Conservation (phyloP, 2,888 invertebrate species). For the Gymnocheta viridis region DNA sequence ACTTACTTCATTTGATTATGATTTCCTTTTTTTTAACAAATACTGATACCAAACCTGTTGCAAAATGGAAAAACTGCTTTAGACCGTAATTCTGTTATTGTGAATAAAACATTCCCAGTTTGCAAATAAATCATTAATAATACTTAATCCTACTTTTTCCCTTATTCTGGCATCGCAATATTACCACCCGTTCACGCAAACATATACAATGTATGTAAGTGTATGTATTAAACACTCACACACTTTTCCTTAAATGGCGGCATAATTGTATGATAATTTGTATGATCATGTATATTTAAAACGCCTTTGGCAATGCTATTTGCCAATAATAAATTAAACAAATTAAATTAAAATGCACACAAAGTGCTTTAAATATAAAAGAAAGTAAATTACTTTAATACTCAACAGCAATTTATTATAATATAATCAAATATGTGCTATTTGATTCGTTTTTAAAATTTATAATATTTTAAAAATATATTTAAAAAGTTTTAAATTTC, state of each 20-base stretch:
- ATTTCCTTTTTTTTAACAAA: too few species aligned
- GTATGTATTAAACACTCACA: too few species aligned
- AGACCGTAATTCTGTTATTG: too few species aligned
- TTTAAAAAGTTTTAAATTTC: too few species aligned
- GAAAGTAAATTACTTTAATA: background rate
- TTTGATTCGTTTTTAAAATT: background rate
- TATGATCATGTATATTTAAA: slow-evolving; percentile 23
- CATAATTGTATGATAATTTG: slow-evolving; percentile 40
- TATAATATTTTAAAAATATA: too few species aligned
- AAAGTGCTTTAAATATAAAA: slow-evolving; percentile 10
- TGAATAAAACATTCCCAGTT: too few species aligned
- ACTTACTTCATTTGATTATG: too few species aligned
- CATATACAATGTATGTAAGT: background rate
- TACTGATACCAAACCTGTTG: too few species aligned
- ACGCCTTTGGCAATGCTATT: slow-evolving; percentile 7
- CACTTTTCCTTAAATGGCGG: background rate
- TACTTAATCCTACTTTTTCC: too few species aligned
- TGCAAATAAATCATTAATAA: too few species aligned
- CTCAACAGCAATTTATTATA: background rate
- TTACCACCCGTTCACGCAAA: background rate
- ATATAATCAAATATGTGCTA: background rate
- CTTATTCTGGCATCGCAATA: slow-evolving; percentile 4
- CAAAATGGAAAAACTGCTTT: too few species aligned
- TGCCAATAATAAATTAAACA: slow-evolving; percentile 35
- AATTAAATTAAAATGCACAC: slow-evolving; percentile 33